Evolutionary conservation across 2,888 invertebrate genomes (phyloP).

Genomic region (Lepidonotus clava): DNA sequence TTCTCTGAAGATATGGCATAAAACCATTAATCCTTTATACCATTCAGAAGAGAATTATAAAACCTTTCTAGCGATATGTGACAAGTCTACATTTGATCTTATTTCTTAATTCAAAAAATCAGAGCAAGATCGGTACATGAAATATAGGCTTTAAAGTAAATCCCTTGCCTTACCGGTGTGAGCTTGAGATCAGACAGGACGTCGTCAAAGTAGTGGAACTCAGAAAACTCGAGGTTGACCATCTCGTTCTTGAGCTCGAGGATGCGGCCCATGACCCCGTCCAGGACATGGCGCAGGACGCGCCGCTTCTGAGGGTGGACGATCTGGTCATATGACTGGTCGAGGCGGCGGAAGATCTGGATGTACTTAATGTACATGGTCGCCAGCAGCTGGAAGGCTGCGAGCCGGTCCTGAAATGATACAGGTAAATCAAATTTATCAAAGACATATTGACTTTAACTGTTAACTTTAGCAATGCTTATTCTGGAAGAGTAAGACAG

Average conservation of each 20-base stretch:
- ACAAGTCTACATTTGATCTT: no score
- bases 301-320: slow-evolving; percentile 95
- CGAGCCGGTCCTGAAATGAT: slow-evolving; percentile 77
- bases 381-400: slow-evolving; percentile 80
- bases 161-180: slow-evolving; percentile 84
- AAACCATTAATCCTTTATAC: no score
- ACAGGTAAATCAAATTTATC: not conserved
- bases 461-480: no score
- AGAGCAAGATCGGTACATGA: no score
- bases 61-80: no score
- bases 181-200: slow-evolving; percentile 87
- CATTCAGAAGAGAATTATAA: no score
- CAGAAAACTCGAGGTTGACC: slow-evolving; percentile 91
- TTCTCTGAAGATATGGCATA: no score
- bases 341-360: slow-evolving; percentile 87
- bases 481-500: no score
- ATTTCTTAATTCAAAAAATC: no score
- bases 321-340: slow-evolving; percentile 92
- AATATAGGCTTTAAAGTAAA: no score
- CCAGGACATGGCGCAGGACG: slow-evolving; percentile 84
- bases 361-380: slow-evolving; percentile 90
- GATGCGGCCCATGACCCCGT: slow-evolving; percentile 87
- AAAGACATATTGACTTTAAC: no score
- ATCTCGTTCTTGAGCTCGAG: slow-evolving; percentile 93
- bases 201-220: slow-evolving; percentile 93